Percentiles rank a stretch among this genome's conserved stretches.
phyloP scores from a whole-genome alignment of 2,888 invertebrate genomes.

The Sinohyriopsis cumingii region DNA sequence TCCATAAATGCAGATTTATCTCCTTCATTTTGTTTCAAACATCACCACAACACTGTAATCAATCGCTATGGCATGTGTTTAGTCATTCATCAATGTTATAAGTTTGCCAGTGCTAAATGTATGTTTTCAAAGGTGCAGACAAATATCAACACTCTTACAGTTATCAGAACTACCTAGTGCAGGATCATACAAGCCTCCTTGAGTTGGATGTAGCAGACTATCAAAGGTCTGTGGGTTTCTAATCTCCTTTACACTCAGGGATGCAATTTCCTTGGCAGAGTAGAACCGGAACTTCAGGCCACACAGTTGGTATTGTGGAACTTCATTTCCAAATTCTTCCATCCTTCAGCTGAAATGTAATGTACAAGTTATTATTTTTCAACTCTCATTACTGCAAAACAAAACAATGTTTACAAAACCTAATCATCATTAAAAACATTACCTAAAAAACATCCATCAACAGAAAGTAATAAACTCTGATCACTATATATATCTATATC shows the following conservation, averaged over 20 bases:
- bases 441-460: too few species aligned
- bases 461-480: too few species aligned
- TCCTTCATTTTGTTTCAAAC: too few species aligned
- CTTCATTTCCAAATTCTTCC: slow-evolving; percentile 18
- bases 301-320: slow-evolving; percentile 32
- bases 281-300: slow-evolving; percentile 82
- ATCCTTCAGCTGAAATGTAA: neutral
- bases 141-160: neutral
- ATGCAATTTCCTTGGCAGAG: slow-evolving; percentile 83
- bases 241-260: slow-evolving; percentile 86
- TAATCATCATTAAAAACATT: too few species aligned
- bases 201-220: slow-evolving; percentile 84
- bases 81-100: neutral
- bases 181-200: slow-evolving; percentile 93
- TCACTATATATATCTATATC: too few species aligned
- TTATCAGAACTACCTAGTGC: slow-evolving; percentile 78
- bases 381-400: too few species aligned
- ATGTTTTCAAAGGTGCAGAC: neutral
- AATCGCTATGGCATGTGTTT: too few species aligned
- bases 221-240: slow-evolving; percentile 86
- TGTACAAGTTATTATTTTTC: too few species aligned
- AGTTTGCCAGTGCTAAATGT: neutral
- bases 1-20: too few species aligned
- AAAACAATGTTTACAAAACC: too few species aligned
- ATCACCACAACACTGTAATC: too few species aligned